These are phyloP conservation scores for Lacanobia oleracea DNA, from an alignment of 2,888 invertebrate genomes.

Conservation along the genomic window DNA sequence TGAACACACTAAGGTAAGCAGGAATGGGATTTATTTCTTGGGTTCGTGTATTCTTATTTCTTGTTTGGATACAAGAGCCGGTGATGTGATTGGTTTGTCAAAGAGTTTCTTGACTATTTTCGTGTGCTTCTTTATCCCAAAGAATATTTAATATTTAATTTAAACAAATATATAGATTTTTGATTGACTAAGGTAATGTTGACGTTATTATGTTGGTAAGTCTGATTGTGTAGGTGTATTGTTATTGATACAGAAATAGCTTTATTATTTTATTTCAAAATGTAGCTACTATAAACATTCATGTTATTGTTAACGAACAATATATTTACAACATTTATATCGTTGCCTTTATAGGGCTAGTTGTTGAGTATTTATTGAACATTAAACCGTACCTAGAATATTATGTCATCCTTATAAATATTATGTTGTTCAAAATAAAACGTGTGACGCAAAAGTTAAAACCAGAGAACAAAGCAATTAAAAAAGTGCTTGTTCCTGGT, in stretches of 20 bases:
- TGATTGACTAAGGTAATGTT: background rate
- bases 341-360: background rate
- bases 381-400: background rate
- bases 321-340: background rate
- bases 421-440: slow-evolving; percentile 39
- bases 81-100: slow-evolving; percentile 29
- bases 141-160: background rate
- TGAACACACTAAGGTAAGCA: slow-evolving; percentile 90
- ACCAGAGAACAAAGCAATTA: slow-evolving; percentile 48
- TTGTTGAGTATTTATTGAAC: background rate
- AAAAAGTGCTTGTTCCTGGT: slow-evolving; percentile 59
- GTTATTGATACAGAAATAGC: background rate
- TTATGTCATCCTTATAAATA: background rate
- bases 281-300: too few species aligned
- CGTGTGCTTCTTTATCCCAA: background rate
- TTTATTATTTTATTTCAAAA: slow-evolving; percentile 5
- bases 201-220: background rate
- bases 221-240: background rate
- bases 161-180: background rate
- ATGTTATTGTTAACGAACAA: background rate
- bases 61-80: slow-evolving; percentile 7
- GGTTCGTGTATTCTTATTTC: slow-evolving; percentile 28
- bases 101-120: slow-evolving; percentile 8
- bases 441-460: slow-evolving; percentile 29
- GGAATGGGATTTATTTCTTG: slow-evolving; percentile 36